These are phyloP conservation scores for Synanthedon myopaeformis DNA, from an alignment of 2,888 invertebrate species.

Conservation along the genomic window DNA sequence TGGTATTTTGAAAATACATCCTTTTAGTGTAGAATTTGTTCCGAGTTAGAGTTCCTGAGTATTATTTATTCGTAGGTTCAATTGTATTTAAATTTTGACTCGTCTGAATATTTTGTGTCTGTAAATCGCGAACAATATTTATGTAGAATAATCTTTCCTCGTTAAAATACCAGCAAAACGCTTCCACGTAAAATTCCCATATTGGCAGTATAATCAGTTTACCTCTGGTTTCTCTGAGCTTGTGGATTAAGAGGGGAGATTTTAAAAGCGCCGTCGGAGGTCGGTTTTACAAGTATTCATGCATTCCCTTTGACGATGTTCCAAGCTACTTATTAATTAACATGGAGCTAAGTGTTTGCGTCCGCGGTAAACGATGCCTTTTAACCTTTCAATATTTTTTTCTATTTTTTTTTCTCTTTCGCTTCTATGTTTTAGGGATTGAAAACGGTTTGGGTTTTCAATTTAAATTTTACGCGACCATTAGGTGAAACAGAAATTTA, in stretches of 20 bases:
- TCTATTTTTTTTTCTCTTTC: conserved; percentile 32
- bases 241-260: conserved; percentile 54
- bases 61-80: too few relatives aligned
- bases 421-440: conserved; percentile 47
- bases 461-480: conserved; percentile 35
- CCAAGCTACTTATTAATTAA: conserved; percentile 68
- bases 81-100: too few relatives aligned
- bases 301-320: conserved; percentile 69
- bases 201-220: conserved; percentile 63
- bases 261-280: conserved; percentile 63
- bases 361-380: conserved; percentile 68
- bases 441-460: conserved; percentile 56
- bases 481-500: too few relatives aligned
- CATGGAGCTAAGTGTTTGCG: conserved; percentile 67
- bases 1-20: too few relatives aligned
- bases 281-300: conserved; percentile 63
- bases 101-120: background rate
- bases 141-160: too few relatives aligned
- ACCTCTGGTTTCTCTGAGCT: conserved; percentile 61
- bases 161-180: conserved; percentile 18
- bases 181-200: conserved; percentile 48
- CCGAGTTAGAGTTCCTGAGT: too few relatives aligned
- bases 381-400: conserved; percentile 60
- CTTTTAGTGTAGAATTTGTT: too few relatives aligned
- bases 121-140: background rate